Percentiles rank a stretch among this genome's conserved stretches.
These are phyloP conservation scores for Ammospiza caudacuta DNA, from an alignment of 2,113 vertebrate genomes.

Conservation along the genomic window DNA sequence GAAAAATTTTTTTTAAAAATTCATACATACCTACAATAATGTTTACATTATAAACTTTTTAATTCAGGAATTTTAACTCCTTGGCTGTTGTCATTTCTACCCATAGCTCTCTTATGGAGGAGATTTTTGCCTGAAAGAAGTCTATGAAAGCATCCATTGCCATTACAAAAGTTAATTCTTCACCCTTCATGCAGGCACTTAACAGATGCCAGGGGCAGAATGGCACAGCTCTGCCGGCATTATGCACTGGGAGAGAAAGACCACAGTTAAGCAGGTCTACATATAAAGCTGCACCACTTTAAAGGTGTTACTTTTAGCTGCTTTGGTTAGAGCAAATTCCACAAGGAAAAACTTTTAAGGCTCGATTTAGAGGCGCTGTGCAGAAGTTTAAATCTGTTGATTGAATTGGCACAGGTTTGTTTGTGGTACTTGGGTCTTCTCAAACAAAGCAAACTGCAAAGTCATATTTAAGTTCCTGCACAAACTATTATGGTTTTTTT, in stretches of 20 bases:
- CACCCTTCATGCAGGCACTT: constrained; percentile 70
- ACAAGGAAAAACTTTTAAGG: background rate
- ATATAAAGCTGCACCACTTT: constrained; percentile 62
- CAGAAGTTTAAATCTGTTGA: background rate
- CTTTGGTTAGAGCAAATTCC: background rate
- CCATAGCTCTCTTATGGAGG: constrained; percentile 21
- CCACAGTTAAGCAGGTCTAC: constrained; percentile 50
- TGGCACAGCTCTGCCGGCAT: constrained; percentile 65
- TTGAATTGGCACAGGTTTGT: background rate
- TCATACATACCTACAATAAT: constrained; percentile 24
- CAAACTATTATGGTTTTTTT: background rate
- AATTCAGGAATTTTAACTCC: constrained; percentile 12
- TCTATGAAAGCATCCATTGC: constrained; percentile 67
- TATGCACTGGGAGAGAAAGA: constrained; percentile 47
- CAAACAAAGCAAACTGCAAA: constrained; percentile 1
- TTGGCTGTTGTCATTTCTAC: constrained; percentile 13
- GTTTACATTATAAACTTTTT: background rate
- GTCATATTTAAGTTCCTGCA: background rate
- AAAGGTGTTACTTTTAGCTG: constrained; percentile 51
- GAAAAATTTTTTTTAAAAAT: background rate
- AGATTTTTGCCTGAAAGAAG: constrained; percentile 66
- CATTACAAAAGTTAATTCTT: constrained; percentile 70
- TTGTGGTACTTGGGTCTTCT: background rate
- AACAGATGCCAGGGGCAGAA: constrained; percentile 76
- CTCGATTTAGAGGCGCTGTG: background rate